These are phyloP conservation scores for Rotaria socialis DNA, from an alignment of 2,888 invertebrate species.

Conservation along the genomic window DNA sequence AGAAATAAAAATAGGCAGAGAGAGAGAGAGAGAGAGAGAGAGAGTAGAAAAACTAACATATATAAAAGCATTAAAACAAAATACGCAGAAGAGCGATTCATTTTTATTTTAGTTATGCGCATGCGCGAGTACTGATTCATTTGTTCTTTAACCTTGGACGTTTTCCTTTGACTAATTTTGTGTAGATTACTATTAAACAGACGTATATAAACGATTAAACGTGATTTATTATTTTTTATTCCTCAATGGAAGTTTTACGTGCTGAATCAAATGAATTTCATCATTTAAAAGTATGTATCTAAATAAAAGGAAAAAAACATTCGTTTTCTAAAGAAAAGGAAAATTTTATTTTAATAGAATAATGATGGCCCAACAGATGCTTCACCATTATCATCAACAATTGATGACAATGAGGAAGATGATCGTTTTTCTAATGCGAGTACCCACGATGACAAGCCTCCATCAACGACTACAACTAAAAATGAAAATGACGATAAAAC, in stretches of 20 bases:
- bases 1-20: not conserved
- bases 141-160: too few species aligned
- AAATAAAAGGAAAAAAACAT: not conserved
- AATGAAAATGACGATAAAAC: not conserved
- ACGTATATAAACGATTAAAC: not conserved
- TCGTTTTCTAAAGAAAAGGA: not conserved
- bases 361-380: not conserved
- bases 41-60: not conserved
- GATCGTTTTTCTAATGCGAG: not conserved
- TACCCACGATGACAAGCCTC: not conserved
- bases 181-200: not conserved
- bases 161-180: not conserved
- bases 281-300: slow-evolving; percentile 23
- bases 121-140: not conserved
- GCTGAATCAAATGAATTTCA: not conserved
- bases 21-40: not conserved
- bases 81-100: not conserved
- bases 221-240: not conserved
- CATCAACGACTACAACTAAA: not conserved
- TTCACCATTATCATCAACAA: not conserved
- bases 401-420: not conserved
- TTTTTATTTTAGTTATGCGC: not conserved
- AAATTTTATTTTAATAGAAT: not conserved
- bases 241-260: not conserved
- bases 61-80: not conserved